These are phyloP conservation scores for Ridgeia piscesae DNA, from an alignment of 1,140 invertebrate species.

Conservation along the genomic window DNA sequence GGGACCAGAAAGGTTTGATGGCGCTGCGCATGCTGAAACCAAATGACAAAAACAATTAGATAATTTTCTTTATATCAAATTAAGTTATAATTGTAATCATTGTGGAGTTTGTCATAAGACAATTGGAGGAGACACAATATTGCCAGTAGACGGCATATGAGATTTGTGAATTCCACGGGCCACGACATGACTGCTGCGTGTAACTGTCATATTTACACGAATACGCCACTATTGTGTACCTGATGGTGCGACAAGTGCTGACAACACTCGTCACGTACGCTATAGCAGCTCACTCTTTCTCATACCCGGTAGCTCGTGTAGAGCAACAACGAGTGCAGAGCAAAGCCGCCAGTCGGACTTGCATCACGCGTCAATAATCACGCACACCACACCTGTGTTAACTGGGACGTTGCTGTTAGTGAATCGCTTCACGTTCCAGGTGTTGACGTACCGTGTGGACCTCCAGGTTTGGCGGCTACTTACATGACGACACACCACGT, in stretches of 20 bases:
- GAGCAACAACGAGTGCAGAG: not conserved
- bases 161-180: not conserved
- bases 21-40: not conserved
- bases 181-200: not conserved
- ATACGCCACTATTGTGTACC: not conserved
- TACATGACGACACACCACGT: not conserved
- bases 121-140: not conserved
- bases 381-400: not conserved
- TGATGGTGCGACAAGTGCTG: not conserved
- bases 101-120: not conserved
- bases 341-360: not conserved
- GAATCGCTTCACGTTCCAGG: not conserved
- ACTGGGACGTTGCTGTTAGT: not conserved
- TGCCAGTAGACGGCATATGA: not conserved
- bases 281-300: not conserved
- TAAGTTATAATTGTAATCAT: not conserved
- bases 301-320: not conserved
- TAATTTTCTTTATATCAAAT: not conserved
- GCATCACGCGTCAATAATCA: not conserved
- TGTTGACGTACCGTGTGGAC: not conserved
- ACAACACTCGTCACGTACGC: not conserved
- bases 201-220: not conserved
- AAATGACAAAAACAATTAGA: not conserved
- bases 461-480: not conserved
- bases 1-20: not conserved